A percentile compares a stretch with the other conserved stretches of the same genome.
phyloP scores from a whole-genome alignment of 2,888 invertebrate genomes.

The Drosophila nigricruria region DNA sequence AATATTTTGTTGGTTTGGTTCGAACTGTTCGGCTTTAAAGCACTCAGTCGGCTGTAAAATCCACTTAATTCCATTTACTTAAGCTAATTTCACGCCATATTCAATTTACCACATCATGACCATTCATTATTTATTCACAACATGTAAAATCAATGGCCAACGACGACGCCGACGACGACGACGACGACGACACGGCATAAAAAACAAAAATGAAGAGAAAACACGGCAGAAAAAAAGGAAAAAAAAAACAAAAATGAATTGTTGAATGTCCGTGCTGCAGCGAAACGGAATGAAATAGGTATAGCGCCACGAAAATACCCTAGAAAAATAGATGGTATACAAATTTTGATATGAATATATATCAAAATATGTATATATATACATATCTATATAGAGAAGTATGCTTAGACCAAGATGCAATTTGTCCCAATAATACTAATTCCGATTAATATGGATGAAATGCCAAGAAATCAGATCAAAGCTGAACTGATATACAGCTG shows the following conservation, averaged over 20 bases:
- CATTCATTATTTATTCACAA: conserved; percentile 84
- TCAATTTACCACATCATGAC: conserved; percentile 82
- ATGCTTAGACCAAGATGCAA: no score
- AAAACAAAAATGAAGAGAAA: conserved; percentile 18
- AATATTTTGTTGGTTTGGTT: not conserved
- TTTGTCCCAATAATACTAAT: no score
- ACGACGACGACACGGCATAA: conserved; percentile 23
- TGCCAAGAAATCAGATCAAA: no score
- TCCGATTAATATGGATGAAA: no score
- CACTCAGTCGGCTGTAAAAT: conserved; percentile 76
- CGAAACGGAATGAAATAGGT: not conserved
- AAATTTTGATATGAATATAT: not conserved
- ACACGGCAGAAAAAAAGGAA: conserved; percentile 26
- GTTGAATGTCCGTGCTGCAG: conserved; percentile 57
- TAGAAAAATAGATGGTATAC: not conserved
- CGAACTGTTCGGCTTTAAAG: conserved; percentile 17
- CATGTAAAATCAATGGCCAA: conserved; percentile 83
- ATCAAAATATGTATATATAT: not conserved
- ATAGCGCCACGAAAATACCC: conserved; percentile 4
- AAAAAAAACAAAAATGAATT: conserved; percentile 60
- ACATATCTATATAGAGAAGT: no score
- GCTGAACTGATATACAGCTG: no score
- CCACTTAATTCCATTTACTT: conserved; percentile 83
- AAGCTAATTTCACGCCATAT: conserved; percentile 84
- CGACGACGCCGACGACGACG: conserved; percentile 22